Conservation (phyloP, 1,140 invertebrate genomes). For the Hyles vespertilio region DNA sequence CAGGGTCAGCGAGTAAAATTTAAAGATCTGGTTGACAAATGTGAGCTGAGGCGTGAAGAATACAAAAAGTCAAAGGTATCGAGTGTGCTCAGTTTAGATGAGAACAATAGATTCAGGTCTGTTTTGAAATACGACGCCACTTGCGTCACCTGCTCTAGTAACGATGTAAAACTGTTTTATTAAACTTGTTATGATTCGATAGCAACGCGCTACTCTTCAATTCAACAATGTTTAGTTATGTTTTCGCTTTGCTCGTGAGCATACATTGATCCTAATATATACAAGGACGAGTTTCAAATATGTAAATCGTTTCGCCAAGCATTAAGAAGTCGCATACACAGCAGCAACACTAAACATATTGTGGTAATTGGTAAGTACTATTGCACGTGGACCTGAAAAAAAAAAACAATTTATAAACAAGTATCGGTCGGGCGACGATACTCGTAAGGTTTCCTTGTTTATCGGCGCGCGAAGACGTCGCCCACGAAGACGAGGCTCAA, state of each 20-base stretch:
- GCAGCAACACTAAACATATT: neutral
- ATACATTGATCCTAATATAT: slow-evolving; percentile 3
- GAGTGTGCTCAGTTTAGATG: slow-evolving; percentile 29
- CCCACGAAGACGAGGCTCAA: neutral
- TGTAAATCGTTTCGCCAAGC: slow-evolving; percentile 8
- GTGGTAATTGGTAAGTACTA: neutral
- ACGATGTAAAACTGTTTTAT: slow-evolving; percentile 12
- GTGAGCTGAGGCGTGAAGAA: neutral
- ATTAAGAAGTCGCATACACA: neutral
- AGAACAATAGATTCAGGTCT: slow-evolving; percentile 28
- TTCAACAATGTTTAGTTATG: neutral
- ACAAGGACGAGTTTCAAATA: neutral
- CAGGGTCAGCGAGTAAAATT: no score
- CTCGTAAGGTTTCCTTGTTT: slow-evolving; percentile 30
- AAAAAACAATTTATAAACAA: slow-evolving; percentile 1
- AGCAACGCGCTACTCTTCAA: neutral
- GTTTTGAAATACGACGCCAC: slow-evolving; percentile 30
- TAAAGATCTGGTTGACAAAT: no score
- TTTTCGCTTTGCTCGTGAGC: slow-evolving; percentile 22
- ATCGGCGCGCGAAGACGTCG: slow-evolving; percentile 4
- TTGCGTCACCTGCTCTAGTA: slow-evolving; percentile 30
- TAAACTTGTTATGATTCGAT: neutral
- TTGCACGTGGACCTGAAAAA: slow-evolving; percentile 1
- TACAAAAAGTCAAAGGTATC: slow-evolving; percentile 21
- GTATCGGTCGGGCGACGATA: slow-evolving; percentile 8